Conservation (phyloP, 2,113 vertebrate genomes). For the Hippopotamus amphibius region DNA sequence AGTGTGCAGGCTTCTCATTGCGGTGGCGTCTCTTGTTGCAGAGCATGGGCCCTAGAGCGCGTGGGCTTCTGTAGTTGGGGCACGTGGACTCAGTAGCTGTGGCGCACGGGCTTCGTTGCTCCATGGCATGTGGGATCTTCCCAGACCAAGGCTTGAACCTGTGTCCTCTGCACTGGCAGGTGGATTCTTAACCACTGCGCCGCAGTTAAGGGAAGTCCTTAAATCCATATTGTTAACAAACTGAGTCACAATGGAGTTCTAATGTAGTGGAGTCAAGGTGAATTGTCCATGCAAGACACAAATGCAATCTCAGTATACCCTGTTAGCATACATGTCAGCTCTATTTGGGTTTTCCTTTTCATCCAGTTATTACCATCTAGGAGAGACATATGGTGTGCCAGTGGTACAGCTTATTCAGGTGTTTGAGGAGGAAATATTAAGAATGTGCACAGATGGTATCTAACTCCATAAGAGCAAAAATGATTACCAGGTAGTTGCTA, state of each 20-base stretch:
- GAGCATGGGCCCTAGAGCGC: too few species aligned
- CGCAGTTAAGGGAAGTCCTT: neutral
- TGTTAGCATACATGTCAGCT: slow-evolving; percentile 61
- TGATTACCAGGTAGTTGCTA: slow-evolving; percentile 61
- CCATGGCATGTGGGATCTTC: too few species aligned
- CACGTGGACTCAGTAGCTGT: too few species aligned
- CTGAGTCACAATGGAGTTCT: neutral
- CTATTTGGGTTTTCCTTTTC: slow-evolving; percentile 35
- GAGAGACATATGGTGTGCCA: slow-evolving; percentile 59
- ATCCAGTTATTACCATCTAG: slow-evolving; percentile 7
- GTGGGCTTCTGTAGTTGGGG: too few species aligned
- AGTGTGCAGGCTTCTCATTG: too few species aligned
- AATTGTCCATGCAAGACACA: neutral
- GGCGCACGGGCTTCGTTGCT: too few species aligned
- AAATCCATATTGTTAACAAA: neutral
- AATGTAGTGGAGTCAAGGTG: neutral
- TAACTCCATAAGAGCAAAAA: slow-evolving; percentile 63
- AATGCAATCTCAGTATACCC: slow-evolving; percentile 20
- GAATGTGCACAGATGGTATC: slow-evolving; percentile 71
- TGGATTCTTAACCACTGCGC: too few species aligned
- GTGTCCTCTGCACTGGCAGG: too few species aligned
- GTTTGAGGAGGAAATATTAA: slow-evolving; percentile 74
- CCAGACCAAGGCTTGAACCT: too few species aligned
- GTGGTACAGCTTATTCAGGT: slow-evolving; percentile 62
- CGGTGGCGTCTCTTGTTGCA: too few species aligned